Percentiles rank a stretch among this genome's conserved stretches.
These are phyloP conservation scores for Phoenoteleia sp. DNA, from an alignment of 2,888 invertebrate genomes.

Conservation along the genomic window DNA sequence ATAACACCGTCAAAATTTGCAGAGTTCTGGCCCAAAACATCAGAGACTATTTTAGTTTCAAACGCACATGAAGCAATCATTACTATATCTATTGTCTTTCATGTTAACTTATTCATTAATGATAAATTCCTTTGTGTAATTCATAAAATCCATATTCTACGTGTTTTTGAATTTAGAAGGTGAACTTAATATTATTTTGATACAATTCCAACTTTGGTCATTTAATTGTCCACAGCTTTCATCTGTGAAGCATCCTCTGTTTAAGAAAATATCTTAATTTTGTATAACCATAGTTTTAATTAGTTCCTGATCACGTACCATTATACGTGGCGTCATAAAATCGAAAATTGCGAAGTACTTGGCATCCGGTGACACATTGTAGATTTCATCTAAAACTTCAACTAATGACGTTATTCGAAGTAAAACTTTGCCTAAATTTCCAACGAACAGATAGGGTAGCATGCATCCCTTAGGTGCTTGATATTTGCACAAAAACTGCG, in stretches of 20 bases:
- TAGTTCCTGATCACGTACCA: conserved; percentile 82
- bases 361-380: conserved; percentile 72
- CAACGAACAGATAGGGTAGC: conserved; percentile 69
- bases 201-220: conserved; percentile 87
- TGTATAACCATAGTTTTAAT: conserved; percentile 80
- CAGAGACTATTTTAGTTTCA: conserved; percentile 85
- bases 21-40: conserved; percentile 78
- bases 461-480: conserved; percentile 42
- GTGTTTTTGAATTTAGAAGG: conserved; percentile 88
- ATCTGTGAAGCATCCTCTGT: conserved; percentile 77
- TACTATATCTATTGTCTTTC: conserved; percentile 85
- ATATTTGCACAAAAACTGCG: conserved; percentile 49
- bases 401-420: conserved; percentile 53
- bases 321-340: conserved; percentile 76
- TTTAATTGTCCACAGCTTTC: conserved; percentile 71
- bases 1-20: conserved; percentile 68
- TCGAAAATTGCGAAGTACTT: conserved; percentile 81
- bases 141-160: conserved; percentile 84
- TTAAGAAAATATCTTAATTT: conserved; percentile 81
- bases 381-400: conserved; percentile 59
- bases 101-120: conserved; percentile 79
- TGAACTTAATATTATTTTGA: conserved; percentile 87
- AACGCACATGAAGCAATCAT: conserved; percentile 87
- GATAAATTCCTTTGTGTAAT: conserved; percentile 49
- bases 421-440: conserved; percentile 70